These are phyloP conservation scores for Chymomyza costata DNA, from an alignment of 1,140 invertebrate genomes.

Conservation along the genomic window DNA sequence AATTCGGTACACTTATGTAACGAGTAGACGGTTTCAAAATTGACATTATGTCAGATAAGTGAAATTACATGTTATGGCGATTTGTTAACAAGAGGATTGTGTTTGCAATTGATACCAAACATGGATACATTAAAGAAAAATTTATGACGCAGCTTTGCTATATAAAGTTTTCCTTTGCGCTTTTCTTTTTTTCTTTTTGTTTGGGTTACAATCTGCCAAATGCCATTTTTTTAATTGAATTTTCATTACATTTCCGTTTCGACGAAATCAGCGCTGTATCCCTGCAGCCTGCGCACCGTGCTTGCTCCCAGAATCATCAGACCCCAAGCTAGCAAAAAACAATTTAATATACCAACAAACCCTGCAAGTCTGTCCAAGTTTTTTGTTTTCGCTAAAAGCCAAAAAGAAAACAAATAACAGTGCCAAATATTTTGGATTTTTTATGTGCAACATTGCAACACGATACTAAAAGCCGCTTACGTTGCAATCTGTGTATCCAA, in stretches of 20 bases:
- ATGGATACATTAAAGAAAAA: too few relatives aligned
- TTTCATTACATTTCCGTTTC: conserved; percentile 71
- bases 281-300: conserved; percentile 15
- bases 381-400: too few relatives aligned
- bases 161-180: too few relatives aligned
- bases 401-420: conserved; percentile 17
- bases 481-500: conserved; percentile 34
- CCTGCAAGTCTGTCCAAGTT: conserved; percentile 27
- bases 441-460: conserved; percentile 36
- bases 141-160: too few relatives aligned
- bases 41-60: conserved; percentile 72
- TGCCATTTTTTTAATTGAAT: conserved; percentile 72
- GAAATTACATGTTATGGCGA: conserved; percentile 64
- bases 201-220: conserved; percentile 58
- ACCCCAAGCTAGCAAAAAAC: conserved; percentile 30
- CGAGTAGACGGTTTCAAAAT: conserved; percentile 41
- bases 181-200: conserved; percentile 3
- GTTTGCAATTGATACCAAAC: too few relatives aligned
- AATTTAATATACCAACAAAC: conserved; percentile 45
- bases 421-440: conserved; percentile 35
- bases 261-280: too few relatives aligned
- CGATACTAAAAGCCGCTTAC: conserved; percentile 64
- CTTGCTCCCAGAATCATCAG: conserved; percentile 7
- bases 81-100: conserved; percentile 37
- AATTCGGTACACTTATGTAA: conserved; percentile 30